Percentiles rank a stretch among this genome's conserved stretches.
phyloP scores from a whole-genome alignment of 2,113 vertebrate species.

The Myotis yumanensis region DNA sequence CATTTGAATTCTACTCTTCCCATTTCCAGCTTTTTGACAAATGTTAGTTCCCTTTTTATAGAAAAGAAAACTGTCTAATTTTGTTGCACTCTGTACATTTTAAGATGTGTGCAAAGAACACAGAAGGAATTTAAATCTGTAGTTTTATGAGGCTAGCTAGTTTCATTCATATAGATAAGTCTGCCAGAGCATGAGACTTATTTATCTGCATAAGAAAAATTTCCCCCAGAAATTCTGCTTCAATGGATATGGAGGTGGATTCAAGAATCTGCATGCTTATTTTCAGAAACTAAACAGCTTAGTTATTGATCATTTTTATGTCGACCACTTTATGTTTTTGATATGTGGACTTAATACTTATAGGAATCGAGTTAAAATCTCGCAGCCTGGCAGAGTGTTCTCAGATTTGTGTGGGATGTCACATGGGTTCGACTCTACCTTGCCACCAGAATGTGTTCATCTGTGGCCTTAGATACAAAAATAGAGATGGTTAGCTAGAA shows the following conservation, averaged over 20 bases:
- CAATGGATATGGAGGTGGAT: conserved; percentile 39
- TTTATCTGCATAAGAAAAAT: conserved; percentile 50
- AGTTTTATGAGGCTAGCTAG: conserved; percentile 55
- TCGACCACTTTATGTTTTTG: not conserved
- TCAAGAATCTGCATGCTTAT: conserved; percentile 6
- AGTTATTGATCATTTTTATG: not conserved
- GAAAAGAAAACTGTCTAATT: conserved; percentile 72
- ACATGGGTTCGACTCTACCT: conserved; percentile 50
- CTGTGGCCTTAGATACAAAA: conserved; percentile 61
- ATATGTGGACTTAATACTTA: not conserved
- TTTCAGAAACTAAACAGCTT: not conserved
- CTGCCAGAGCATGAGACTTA: conserved; percentile 41
- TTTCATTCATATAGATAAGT: conserved; percentile 65
- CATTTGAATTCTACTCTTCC: conserved; percentile 59
- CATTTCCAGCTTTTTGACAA: conserved; percentile 67
- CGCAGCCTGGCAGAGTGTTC: not conserved
- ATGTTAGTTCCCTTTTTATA: conserved; percentile 68
- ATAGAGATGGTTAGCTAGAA: conserved; percentile 47
- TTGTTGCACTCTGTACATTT: conserved; percentile 60
- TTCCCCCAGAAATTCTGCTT: conserved; percentile 53
- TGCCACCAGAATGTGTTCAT: conserved; percentile 55
- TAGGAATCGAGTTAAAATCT: conserved; percentile 7
- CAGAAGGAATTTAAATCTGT: conserved; percentile 68
- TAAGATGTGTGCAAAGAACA: conserved; percentile 63
- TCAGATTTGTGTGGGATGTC: not conserved